phyloP scores from a whole-genome alignment of 2,888 invertebrate genomes.

The Ectobius pallidus region DNA sequence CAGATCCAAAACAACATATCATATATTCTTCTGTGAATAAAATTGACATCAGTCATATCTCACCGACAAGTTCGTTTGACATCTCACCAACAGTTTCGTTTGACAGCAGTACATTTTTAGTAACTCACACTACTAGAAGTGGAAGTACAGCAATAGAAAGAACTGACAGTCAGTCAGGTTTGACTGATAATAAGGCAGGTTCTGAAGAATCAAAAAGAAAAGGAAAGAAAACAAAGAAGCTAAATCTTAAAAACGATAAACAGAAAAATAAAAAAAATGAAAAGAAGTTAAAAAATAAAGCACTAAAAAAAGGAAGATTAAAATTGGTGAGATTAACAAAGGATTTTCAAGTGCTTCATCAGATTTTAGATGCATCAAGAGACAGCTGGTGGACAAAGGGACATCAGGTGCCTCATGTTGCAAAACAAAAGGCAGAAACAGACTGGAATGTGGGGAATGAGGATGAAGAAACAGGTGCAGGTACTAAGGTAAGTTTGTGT shows the following conservation, averaged over 20 bases:
- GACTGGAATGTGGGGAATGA: neutral
- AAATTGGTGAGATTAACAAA: neutral
- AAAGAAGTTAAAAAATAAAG: neutral
- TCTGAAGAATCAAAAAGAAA: neutral
- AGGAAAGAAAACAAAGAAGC: neutral
- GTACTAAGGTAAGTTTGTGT: too few relatives aligned
- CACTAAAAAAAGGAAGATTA: neutral
- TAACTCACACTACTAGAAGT: neutral
- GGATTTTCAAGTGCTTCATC: neutral
- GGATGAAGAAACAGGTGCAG: neutral
- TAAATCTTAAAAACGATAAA: neutral
- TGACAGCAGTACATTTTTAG: neutral
- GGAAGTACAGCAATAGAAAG: too few relatives aligned
- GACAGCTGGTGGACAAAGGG: neutral
- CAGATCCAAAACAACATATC: too few relatives aligned
- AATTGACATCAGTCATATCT: too few relatives aligned
- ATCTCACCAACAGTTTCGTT: too few relatives aligned
- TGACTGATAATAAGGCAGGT: too few relatives aligned
- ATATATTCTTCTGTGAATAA: too few relatives aligned
- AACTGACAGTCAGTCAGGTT: too few relatives aligned
- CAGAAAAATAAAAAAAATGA: neutral
- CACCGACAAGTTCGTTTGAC: too few relatives aligned
- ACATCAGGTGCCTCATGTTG: neutral
- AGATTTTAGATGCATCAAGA: slow-evolving; percentile 9
- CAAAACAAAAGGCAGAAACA: neutral